Conservation (phyloP, 35 echinoderm and acorn worm species). For the Ophiothrix spiculata region DNA sequence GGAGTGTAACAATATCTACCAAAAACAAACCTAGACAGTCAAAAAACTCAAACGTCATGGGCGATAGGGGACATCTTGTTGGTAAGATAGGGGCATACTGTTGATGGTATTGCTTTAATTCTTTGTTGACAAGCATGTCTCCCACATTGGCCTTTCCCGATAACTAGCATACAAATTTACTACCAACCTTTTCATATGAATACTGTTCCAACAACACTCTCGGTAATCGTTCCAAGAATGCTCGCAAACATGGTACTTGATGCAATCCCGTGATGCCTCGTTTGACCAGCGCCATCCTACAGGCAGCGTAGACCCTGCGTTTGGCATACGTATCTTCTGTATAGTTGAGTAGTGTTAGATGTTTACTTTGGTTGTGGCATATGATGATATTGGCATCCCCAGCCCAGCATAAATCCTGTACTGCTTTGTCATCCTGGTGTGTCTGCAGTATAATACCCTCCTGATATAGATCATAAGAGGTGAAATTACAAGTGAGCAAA, state of each 20-base stretch:
- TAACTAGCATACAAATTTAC: neutral
- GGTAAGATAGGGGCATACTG: no score
- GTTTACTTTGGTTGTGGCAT: conserved; percentile 65
- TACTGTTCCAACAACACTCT: conserved; percentile 93
- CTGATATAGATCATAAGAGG: conserved; percentile 18
- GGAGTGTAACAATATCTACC: no score
- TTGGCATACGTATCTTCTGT: conserved; percentile 70
- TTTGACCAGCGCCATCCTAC: conserved; percentile 65
- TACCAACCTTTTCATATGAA: conserved; percentile 82
- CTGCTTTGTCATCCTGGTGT: conserved; percentile 45
- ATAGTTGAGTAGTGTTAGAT: conserved; percentile 59
- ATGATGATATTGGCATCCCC: conserved; percentile 46
- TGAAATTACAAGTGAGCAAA: neutral
- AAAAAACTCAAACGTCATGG: no score
- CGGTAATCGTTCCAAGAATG: conserved; percentile 82
- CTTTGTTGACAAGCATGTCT: no score
- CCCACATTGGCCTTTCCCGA: no score
- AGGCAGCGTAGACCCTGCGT: conserved; percentile 65
- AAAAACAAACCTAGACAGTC: no score
- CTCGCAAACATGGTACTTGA: conserved; percentile 82
- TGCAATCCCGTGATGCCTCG: conserved; percentile 88
- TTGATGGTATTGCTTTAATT: no score
- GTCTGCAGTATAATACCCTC: conserved; percentile 77
- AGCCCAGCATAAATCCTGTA: conserved; percentile 76
- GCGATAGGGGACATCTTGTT: no score